Percentiles rank a stretch among this genome's conserved stretches.
These are phyloP conservation scores for Drosophila melanogaster DNA, from an alignment of 1,140 invertebrate species.

Conservation along the genomic window DNA sequence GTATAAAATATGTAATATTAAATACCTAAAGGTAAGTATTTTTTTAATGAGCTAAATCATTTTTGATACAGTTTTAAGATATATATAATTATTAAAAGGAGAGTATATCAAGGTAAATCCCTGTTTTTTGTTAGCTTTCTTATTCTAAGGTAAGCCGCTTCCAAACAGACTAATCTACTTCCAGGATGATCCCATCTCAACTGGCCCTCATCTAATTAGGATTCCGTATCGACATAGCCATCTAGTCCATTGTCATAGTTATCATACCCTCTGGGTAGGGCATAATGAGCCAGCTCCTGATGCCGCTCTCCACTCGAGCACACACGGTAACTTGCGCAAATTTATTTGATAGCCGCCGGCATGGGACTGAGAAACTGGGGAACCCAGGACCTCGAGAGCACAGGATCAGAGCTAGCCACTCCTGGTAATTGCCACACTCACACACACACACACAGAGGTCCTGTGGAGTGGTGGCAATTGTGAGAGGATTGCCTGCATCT, in stretches of 20 bases:
- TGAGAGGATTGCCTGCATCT: constrained; percentile 36
- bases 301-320: constrained; percentile 41
- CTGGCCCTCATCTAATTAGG: constrained; percentile 20
- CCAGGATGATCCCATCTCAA: constrained; percentile 9
- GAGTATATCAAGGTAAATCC: background rate
- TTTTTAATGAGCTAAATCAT: no score
- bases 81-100: no score
- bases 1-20: background rate
- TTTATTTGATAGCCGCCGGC: constrained; percentile 59
- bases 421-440: constrained; percentile 65
- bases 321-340: constrained; percentile 56
- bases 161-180: background rate
- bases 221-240: constrained; percentile 7
- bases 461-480: constrained; percentile 18
- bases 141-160: background rate
- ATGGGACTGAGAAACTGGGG: constrained; percentile 7
- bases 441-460: constrained; percentile 20
- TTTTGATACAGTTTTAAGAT: no score
- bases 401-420: constrained; percentile 62
- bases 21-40: no score
- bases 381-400: background rate
- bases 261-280: constrained; percentile 51
- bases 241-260: constrained; percentile 30
- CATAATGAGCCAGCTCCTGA: constrained; percentile 54
- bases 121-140: background rate